Conservation (phyloP, 2,797 vertebrate species). For the Hypotaenidia okinawae region DNA sequence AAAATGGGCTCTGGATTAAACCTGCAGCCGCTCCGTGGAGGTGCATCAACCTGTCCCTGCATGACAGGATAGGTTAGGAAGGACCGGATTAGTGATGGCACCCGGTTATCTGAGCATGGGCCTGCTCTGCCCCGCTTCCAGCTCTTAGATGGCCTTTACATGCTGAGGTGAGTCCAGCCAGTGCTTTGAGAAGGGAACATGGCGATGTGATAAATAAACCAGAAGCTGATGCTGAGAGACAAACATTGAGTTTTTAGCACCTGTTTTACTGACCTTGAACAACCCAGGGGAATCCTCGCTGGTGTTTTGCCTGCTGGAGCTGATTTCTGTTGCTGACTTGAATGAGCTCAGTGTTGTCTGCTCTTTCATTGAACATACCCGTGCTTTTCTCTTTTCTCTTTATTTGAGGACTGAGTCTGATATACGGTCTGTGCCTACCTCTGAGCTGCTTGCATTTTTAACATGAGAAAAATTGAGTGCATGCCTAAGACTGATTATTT, state of each 20-base stretch:
- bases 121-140: not conserved
- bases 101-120: accelerated
- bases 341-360: conserved; percentile 50
- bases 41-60: no score
- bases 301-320: conserved; percentile 34
- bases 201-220: not conserved
- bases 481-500: conserved; percentile 59
- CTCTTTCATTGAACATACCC: conserved; percentile 51
- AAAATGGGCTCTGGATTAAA: not conserved
- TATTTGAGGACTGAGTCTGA: conserved; percentile 56
- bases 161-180: not conserved
- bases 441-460: conserved; percentile 69
- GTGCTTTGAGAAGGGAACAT: not conserved
- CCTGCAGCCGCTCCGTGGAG: accelerated
- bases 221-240: not conserved
- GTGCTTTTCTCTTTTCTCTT: conserved; percentile 69
- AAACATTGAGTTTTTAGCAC: not conserved
- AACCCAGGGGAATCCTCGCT: conserved; percentile 58
- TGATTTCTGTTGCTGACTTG: conserved; percentile 8
- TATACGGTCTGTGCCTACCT: conserved; percentile 31
- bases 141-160: not conserved
- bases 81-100: not conserved
- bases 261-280: not conserved
- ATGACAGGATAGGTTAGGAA: no score
- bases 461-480: conserved; percentile 58